Evolutionary conservation across 2,888 invertebrate genomes (phyloP).

Genomic region (Ornithoptera priamus): DNA sequence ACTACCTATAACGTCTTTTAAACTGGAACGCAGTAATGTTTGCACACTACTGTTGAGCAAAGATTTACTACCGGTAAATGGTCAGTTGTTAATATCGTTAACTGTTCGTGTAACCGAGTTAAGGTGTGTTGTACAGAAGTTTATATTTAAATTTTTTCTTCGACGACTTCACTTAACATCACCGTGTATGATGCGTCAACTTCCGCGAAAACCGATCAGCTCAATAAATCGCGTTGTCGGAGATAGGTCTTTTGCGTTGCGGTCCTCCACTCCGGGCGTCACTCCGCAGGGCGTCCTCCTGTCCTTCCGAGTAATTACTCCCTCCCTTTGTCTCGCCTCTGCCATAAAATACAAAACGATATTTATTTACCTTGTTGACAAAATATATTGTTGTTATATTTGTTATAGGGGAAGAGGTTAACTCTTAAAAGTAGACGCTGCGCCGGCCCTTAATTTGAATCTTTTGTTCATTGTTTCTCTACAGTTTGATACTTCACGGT

Average conservation of each 20-base stretch:
- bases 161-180: background rate
- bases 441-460: too few relatives aligned
- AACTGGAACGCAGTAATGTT: too few relatives aligned
- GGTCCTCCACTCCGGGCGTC: constrained; percentile 45
- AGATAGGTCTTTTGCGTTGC: constrained; percentile 9
- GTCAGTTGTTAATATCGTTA: too few relatives aligned
- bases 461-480: too few relatives aligned
- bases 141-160: background rate
- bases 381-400: constrained; percentile 39
- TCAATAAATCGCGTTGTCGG: constrained; percentile 45
- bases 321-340: constrained; percentile 49
- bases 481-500: too few relatives aligned
- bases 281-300: constrained; percentile 65
- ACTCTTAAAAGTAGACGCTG: constrained; percentile 9
- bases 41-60: too few relatives aligned
- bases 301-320: constrained; percentile 65
- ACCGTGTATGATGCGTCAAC: constrained; percentile 2
- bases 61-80: too few relatives aligned
- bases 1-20: too few relatives aligned
- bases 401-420: too few relatives aligned
- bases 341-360: constrained; percentile 51
- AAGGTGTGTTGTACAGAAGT: background rate
- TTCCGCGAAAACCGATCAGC: constrained; percentile 45
- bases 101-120: too few relatives aligned
- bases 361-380: constrained; percentile 44